Base-by-base conservation (phyloP, 2,113 vertebrate genomes). In the Sisor rabdophorus region DNA sequence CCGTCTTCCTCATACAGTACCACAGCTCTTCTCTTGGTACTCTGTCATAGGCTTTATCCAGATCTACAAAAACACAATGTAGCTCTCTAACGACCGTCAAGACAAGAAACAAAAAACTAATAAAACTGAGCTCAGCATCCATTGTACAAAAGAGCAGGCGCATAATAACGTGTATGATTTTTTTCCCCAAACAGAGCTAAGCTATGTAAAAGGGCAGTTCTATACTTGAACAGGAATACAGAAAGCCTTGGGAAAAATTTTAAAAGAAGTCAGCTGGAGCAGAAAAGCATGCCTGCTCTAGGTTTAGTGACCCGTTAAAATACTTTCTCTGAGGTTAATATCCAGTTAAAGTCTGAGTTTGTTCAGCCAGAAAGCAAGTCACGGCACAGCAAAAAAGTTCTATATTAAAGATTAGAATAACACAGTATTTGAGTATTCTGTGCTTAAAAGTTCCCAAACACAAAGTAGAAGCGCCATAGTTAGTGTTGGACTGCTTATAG, bases 121-220 rank as follows among this genome's bases (percentile, higher is more conserved):
- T 58, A 60, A 82, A 82, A 86, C 63, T 71, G 58, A 54, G 48
- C 63, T 48, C 19, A 80, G 79, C 65, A 9, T 10, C 55, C 54
- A 69, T 60, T 54, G 5, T 54, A 47, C 81, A 58, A 68, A 76
- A 80, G 75, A 70, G 30, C 40, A 59, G 47, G 10, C n/a, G 78
- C 61, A 85, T 78, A 73, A 84, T 83, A 78, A 59, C 75, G 53
- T 85, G 70, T 84, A 84, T 86, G 72, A 85, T 80, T 80, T 83
- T 9, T 80, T 75, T 54, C 60, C 44, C 75, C 71, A 79, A 79
- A 86, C 77, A 28, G 61, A 86, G 68, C 32, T 60, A 64, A 2
- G 32, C 53, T n/a, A 26, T 80, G 78, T 32, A 69, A 81, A n/a
- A 76, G 85, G 76, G 75, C 80, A 59, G 56, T 19, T 40, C 73